These are phyloP conservation scores for Brenthis hecate DNA, from an alignment of 2,888 invertebrate species.

Conservation along the genomic window DNA sequence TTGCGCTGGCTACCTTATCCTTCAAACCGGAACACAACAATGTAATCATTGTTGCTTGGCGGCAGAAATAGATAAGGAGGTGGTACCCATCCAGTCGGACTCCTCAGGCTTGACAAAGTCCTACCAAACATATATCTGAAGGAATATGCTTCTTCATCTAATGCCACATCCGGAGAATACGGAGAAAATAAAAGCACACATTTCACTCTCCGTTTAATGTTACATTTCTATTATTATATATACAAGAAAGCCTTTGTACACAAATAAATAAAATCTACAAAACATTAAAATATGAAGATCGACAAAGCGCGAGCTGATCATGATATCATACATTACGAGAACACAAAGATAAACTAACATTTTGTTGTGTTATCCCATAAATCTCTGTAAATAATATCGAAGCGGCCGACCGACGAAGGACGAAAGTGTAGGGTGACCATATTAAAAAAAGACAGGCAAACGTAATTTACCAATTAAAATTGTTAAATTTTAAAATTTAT, in stretches of 20 bases:
- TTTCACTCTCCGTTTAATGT: neutral
- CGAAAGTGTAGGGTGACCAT: constrained; percentile 29
- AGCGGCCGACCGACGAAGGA: constrained; percentile 34
- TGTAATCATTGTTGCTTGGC: too few relatives aligned
- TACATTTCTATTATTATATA: too few relatives aligned
- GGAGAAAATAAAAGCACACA: neutral
- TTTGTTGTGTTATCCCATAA: constrained; percentile 40
- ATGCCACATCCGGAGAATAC: too few relatives aligned
- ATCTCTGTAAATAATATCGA: constrained; percentile 42
- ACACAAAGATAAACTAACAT: constrained; percentile 40
- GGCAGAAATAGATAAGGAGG: too few relatives aligned
- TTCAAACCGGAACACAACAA: too few relatives aligned
- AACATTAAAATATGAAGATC: constrained; percentile 28
- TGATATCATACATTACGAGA: constrained; percentile 36
- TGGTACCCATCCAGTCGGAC: too few relatives aligned
- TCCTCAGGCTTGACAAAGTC: too few relatives aligned
- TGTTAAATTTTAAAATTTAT: neutral
- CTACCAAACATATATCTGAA: too few relatives aligned
- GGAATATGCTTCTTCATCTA: too few relatives aligned
- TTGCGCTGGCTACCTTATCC: too few relatives aligned
- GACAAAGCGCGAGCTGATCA: constrained; percentile 34
- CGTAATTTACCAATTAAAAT: too few relatives aligned
- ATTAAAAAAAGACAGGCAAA: neutral
- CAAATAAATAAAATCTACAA: constrained; percentile 17
- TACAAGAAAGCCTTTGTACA: neutral